Evolutionary conservation across 2,113 vertebrate genomes (phyloP), one percentile per base, ranked within the genome.

Genomic region (Trogon surrucura): DNA sequence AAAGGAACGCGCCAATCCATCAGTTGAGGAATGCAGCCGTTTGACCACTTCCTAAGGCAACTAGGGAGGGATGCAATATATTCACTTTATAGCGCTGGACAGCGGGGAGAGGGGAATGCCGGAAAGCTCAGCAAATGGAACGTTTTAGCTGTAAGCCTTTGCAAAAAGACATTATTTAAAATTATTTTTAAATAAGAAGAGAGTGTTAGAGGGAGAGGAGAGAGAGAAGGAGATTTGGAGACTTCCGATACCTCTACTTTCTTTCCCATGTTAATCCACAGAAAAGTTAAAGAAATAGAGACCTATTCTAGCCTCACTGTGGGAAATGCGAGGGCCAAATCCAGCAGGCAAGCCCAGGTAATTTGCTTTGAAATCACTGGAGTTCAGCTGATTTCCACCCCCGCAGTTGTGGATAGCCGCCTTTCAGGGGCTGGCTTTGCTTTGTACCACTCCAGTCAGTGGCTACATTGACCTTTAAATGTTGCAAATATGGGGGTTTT

Each of bases 41-140:
- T 97, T 98, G 98, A 98, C 98, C 96, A 96, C 97, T 98, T 98
- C 97, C 97, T 97, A 97, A 97, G 95, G 97, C 98, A 96, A 96
- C 93, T 27, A 78, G 96, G 93, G 96, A 98, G 95, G 95, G 97
- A 91, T 96, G 97, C 96, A 96, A 97, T 98, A 98, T 97, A 96
- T 97, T 97, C 98, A 94, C 79, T 98, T 98, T 97, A 97, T 96
- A 95, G 97, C 15, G 16, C 80, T 44, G 60, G 92, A 94, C 94
- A 97, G 96, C 94, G 95, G 71, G 90, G 96, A 97, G 78, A 65
- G 80, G 86, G 82, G 51, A 95, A 89, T 32, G 85, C 94, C 15
- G 8, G 87, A 96, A 98, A 95, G 90, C 88, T 90, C 73, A 79
- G 96, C 90, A 97, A 97, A 98, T 94, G 92, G 93, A 97, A 97